Evolutionary conservation across 1,140 invertebrate species (phyloP), one percentile per base, ranked within the genome.

Genomic region (Holotrichia oblita): DNA sequence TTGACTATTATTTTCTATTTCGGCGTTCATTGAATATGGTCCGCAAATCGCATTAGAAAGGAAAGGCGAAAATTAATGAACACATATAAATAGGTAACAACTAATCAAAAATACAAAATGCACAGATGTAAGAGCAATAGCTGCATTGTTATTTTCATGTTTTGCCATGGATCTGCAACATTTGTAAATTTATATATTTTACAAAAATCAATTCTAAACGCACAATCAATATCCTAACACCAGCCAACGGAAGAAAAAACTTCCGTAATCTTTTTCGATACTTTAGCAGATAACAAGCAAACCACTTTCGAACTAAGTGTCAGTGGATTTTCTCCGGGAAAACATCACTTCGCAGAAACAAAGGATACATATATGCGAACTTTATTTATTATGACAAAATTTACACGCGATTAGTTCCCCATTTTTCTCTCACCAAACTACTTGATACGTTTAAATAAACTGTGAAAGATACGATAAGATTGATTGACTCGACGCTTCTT

Each of bases 371-470:
- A 69, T 55, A 14, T 55, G 48, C 48, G 27, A 69, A 22, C 61
- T 24, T 34, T 69, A 69, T 69, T 69, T 69, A 69, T 69, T 34
- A 69, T 22, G 61, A 69, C 22, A 69, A 34, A 69, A 69, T 69
- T 69, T 69, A 69, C 61, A 69, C 61, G 22, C 22, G 61, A 69
- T 69, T 69, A 69, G 24, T 69, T 69, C 61, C 61, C 27, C 61
- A 69, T 69, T 69, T 69, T 69, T 69, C 61, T 69, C 12, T 69
- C 20, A 20, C 22, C 27, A 10, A 34, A 69, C 61, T 22, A 69
- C 61, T 69, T 69, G 61, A 69, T 69, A 69, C 20, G 61, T 69
- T 69, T 69, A 69, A 69, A 69, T 69, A 69, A 69, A 34, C 20
- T 22, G 17, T 17, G 61, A 69, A 69, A 69, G 61, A 69, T 69